These are phyloP conservation scores for Lethenteron reissneri DNA, from an alignment of 2,113 vertebrate genomes.

Conservation along the genomic window DNA sequence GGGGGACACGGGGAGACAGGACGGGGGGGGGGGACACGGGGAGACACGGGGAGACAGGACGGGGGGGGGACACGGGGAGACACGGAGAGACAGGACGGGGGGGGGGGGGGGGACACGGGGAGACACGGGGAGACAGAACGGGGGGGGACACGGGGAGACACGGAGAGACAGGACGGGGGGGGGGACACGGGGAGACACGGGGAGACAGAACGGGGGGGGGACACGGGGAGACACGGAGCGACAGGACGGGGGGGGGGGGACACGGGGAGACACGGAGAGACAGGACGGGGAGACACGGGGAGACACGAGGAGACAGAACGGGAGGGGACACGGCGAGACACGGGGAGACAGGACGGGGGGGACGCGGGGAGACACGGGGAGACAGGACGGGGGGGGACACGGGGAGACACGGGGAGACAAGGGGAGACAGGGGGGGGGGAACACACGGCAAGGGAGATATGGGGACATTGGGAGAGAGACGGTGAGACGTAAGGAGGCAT, in stretches of 20 bases:
- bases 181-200: too few species aligned
- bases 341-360: not conserved
- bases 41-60: not conserved
- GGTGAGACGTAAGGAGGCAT: not conserved
- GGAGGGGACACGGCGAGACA: not conserved
- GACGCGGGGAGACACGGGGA: not conserved
- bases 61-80: not conserved
- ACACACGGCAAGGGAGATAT: not conserved
- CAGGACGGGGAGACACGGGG: not conserved
- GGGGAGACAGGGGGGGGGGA: not conserved
- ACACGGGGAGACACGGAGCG: not conserved
- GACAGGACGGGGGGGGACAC: not conserved
- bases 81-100: not conserved
- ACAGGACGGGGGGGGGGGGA: too few species aligned
- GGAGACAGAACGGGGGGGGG: not conserved
- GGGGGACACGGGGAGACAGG: too few species aligned
- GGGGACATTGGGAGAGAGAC: not conserved
- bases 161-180: too few species aligned
- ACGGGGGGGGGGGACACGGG: not conserved
- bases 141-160: not conserved
- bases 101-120: not conserved
- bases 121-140: not conserved
- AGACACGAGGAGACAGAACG: not conserved
- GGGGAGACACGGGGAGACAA: not conserved
- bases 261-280: not conserved